Evolutionary conservation across 1,140 invertebrate genomes (phyloP).

Genomic region (Drosophila chauvacae): DNA sequence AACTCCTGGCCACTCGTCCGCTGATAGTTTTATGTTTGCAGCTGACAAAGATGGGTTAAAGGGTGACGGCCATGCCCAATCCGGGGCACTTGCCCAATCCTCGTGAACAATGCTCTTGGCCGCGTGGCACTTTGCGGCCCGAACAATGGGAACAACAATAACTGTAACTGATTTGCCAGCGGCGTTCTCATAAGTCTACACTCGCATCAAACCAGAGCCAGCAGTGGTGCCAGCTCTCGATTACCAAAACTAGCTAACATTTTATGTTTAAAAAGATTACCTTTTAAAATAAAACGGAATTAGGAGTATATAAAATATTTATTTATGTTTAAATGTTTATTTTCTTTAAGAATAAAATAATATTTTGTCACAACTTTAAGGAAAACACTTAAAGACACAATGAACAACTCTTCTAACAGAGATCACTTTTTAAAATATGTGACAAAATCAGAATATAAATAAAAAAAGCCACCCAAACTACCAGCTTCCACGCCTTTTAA

Average conservation of each 20-base stretch:
- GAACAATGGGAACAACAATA: slow-evolving; percentile 42
- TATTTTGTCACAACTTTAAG: background rate
- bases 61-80: slow-evolving; percentile 1
- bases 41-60: slow-evolving; percentile 33
- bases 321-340: background rate
- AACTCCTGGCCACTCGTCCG: slow-evolving; percentile 45
- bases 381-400: background rate
- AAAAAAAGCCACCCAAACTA: no score
- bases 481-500: no score
- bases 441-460: background rate
- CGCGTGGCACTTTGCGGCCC: slow-evolving; percentile 65
- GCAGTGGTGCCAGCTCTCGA: background rate
- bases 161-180: slow-evolving; percentile 73
- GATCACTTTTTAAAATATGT: background rate
- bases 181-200: slow-evolving; percentile 54
- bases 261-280: no score
- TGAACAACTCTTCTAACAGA: background rate
- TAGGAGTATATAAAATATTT: background rate
- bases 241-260: background rate
- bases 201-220: slow-evolving; percentile 9
- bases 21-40: slow-evolving; percentile 77
- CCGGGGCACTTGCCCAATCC: slow-evolving; percentile 63
- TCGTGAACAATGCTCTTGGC: slow-evolving; percentile 65
- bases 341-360: background rate
- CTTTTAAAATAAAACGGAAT: background rate